Conservation (phyloP, 37 sponge, comb jelly and placozoan genomes). For the Spongia lamella region DNA sequence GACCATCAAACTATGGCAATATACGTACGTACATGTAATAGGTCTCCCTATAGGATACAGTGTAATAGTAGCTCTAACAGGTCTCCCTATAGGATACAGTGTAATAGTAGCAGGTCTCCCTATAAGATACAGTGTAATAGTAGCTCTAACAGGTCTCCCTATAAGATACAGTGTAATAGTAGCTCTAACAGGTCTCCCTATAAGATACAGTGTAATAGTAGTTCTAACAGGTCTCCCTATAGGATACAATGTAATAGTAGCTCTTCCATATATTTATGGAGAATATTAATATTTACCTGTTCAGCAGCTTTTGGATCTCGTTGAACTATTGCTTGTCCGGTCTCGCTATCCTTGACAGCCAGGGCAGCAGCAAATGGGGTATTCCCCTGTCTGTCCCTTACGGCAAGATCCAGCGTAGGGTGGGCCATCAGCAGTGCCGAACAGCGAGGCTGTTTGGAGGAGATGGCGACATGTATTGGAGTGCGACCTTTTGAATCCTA, state of each 20-base stretch:
- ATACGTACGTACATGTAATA: conserved; percentile 1
- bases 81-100: no score
- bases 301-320: conserved; percentile 91
- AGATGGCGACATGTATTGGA: conserved; percentile 87
- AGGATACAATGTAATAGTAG: neutral
- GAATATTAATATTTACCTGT: conserved; percentile 48
- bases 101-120: no score
- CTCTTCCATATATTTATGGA: no score
- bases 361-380: conserved; percentile 92
- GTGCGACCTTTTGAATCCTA: conserved; percentile 76
- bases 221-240: no score
- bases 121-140: no score
- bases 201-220: no score
- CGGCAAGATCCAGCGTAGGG: conserved; percentile 74
- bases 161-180: no score
- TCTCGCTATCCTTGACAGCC: conserved; percentile 70
- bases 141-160: no score
- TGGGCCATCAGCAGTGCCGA: conserved; percentile 78
- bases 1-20: conserved; percentile 60
- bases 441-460: conserved; percentile 65
- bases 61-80: no score
- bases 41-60: no score
- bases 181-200: no score
- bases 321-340: conserved; percentile 76
- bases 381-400: conserved; percentile 61